A percentile compares a stretch with the other conserved stretches of the same genome.
phyloP scores from a whole-genome alignment of 2,888 invertebrate species.

The Lepidocyrtinus sp. region DNA sequence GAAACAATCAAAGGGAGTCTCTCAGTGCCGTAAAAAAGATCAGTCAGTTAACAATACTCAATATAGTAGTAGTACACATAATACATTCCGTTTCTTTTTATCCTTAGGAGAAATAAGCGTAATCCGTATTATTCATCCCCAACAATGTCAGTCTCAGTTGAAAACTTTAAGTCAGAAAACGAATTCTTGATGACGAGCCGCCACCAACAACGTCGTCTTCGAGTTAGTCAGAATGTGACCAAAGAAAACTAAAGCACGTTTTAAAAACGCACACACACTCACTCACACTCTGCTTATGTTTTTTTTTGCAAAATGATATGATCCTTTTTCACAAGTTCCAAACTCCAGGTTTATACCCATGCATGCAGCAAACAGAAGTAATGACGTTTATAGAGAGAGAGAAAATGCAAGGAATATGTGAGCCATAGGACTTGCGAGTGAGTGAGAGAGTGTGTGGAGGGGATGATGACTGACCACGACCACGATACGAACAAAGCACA shows the following conservation, averaged over 20 bases:
- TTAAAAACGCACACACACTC: constrained; percentile 12
- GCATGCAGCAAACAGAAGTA: background rate
- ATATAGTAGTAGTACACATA: too few species aligned
- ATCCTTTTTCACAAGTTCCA: constrained; percentile 17
- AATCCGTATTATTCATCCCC: background rate
- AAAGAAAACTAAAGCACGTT: constrained; percentile 33
- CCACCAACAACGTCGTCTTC: constrained; percentile 20
- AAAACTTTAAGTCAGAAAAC: background rate
- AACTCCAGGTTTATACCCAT: constrained; percentile 11
- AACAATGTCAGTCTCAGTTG: background rate
- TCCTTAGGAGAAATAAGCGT: background rate
- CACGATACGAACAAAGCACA: constrained; percentile 54
- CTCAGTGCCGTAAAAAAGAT: background rate
- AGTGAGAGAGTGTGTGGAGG: constrained; percentile 23
- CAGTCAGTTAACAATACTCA: background rate
- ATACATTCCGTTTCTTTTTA: too few species aligned
- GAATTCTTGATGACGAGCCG: constrained; percentile 29
- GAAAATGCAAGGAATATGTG: background rate
- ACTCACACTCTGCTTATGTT: background rate
- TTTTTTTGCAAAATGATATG: constrained; percentile 5
- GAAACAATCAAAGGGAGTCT: constrained; percentile 23
- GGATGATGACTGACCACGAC: constrained; percentile 53
- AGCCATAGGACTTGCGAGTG: background rate
- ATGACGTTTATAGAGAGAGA: background rate
- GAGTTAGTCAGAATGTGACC: constrained; percentile 43